Percentiles rank a stretch among this genome's conserved stretches.
Evolutionary conservation across 1,140 invertebrate genomes (phyloP).

Genomic region (Bombyx mandarina): DNA sequence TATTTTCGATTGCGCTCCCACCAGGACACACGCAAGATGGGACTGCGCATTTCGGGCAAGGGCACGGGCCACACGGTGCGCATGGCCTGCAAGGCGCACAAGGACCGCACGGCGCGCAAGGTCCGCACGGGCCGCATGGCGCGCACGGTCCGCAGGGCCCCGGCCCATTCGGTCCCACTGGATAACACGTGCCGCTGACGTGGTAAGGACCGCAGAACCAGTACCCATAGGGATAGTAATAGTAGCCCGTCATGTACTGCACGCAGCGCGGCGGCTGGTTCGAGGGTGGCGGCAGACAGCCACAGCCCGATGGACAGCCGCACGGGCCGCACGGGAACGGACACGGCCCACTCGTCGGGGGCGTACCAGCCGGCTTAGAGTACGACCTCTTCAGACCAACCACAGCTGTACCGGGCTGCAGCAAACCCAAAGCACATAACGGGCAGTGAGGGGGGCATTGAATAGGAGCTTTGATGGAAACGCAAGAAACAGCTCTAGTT

Average conservation of each 20-base stretch:
- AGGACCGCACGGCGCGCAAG: conserved; percentile 1
- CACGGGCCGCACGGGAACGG: conserved; percentile 33
- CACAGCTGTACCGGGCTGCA: neutral
- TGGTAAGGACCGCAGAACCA: conserved; percentile 62
- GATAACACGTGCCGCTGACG: conserved; percentile 28
- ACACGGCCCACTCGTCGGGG: conserved; percentile 14
- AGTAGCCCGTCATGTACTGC: conserved; percentile 60
- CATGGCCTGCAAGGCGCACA: conserved; percentile 12
- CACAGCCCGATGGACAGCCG: conserved; percentile 28
- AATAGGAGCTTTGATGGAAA: neutral
- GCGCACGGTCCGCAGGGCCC: conserved; percentile 10
- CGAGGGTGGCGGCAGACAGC: conserved; percentile 43
- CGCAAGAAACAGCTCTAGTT: conserved; percentile 9
- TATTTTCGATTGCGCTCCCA: neutral
- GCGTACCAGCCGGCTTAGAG: conserved; percentile 8
- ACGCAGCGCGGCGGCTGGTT: conserved; percentile 43
- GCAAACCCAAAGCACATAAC: neutral
- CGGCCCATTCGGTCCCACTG: conserved; percentile 18
- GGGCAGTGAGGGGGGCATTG: neutral
- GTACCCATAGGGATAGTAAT: conserved; percentile 56
- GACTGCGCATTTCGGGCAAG: conserved; percentile 24
- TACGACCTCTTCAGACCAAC: conserved; percentile 12
- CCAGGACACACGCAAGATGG: neutral
- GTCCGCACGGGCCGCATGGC: conserved; percentile 17
- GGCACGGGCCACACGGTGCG: conserved; percentile 3